Percentiles rank a stretch among this genome's conserved stretches.
Conservation (phyloP, 1,140 invertebrate species). For the Glomeris maerens region DNA sequence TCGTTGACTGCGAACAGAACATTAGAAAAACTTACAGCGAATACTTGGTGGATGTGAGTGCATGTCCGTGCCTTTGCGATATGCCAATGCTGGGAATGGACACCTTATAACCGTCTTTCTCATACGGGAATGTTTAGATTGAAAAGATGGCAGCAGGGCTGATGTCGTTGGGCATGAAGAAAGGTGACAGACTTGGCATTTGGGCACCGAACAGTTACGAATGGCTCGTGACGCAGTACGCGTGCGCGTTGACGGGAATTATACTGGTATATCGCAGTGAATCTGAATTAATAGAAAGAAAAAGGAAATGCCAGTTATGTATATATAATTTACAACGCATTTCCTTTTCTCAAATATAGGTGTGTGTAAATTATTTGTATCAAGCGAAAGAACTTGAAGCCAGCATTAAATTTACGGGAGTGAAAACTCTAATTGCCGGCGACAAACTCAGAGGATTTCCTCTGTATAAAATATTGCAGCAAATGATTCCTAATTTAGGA, state of each 20-base stretch:
- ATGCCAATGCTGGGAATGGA: neutral
- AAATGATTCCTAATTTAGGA: too few species aligned
- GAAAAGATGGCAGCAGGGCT: neutral
- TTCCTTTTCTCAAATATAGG: too few species aligned
- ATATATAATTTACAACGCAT: too few species aligned
- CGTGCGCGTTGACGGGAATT: neutral
- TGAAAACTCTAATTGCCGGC: too few species aligned
- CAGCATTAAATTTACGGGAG: too few species aligned
- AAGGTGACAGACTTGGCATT: neutral
- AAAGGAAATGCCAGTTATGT: too few species aligned
- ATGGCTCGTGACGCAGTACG: slow-evolving; percentile 1
- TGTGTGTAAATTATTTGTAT: too few species aligned
- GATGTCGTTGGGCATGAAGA: neutral
- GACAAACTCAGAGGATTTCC: too few species aligned
- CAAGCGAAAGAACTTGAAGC: too few species aligned
- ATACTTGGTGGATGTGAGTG: neutral
- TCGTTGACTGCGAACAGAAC: neutral
- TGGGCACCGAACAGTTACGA: slow-evolving; percentile 3
- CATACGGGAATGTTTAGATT: slow-evolving; percentile 37
- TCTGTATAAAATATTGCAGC: too few species aligned
- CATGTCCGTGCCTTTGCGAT: neutral
- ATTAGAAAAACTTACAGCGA: neutral
- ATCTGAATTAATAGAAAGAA: too few species aligned
- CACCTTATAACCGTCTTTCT: too few species aligned
- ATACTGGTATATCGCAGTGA: neutral